Conservation (phyloP, 64 coral and sea anemone genomes). For the Montipora efflorescens region DNA sequence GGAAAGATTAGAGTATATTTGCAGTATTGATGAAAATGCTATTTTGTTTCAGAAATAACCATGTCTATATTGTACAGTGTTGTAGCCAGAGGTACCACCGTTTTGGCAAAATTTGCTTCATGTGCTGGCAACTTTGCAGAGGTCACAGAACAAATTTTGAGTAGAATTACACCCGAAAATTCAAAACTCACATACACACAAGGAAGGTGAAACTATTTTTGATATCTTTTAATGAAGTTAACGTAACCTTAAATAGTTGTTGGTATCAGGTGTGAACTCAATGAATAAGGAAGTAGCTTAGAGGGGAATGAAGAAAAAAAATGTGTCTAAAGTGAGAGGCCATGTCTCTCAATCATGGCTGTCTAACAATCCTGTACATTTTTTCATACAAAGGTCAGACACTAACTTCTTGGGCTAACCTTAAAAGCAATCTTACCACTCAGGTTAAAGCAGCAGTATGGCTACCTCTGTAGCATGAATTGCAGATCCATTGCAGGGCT, state of each 20-base stretch:
- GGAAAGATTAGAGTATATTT: no score
- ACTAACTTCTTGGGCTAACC: no score
- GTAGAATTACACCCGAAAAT: constrained; percentile 98
- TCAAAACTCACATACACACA: constrained; percentile 98
- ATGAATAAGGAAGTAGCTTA: no score
- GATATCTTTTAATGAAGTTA: not conserved
- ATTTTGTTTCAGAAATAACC: constrained; percentile 20
- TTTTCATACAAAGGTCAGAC: no score
- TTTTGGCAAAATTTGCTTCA: constrained; percentile 94
- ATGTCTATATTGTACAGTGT: constrained; percentile 98
- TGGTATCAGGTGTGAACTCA: not conserved
- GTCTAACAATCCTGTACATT: no score
- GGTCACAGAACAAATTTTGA: constrained; percentile 97
- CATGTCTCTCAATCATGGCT: no score
- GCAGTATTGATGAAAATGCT: not conserved
- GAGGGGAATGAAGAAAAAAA: no score
- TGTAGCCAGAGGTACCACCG: constrained; percentile 93
- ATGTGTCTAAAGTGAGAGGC: no score
- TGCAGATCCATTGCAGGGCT: no score
- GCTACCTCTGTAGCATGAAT: no score
- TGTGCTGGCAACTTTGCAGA: constrained; percentile 99
- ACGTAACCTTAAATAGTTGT: not conserved
- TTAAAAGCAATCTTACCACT: no score
- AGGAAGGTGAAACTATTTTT: constrained; percentile 73
- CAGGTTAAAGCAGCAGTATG: no score